Evolutionary conservation across 2,888 invertebrate species (phyloP).

Genomic region (Geophilus truncorum): DNA sequence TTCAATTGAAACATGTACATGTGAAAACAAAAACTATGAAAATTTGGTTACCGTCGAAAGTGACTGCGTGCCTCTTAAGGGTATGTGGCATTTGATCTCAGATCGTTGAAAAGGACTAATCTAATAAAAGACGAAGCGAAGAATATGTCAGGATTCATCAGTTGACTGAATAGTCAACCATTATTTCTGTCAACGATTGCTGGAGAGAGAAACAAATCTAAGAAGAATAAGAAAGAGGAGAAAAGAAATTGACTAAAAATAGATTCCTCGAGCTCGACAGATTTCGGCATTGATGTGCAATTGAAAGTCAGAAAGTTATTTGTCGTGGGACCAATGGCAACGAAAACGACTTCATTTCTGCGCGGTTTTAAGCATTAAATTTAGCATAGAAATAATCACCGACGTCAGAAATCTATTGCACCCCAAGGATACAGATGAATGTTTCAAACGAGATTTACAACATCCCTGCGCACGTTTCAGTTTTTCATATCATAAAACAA

Average conservation of each 20-base stretch:
- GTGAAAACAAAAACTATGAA: conserved; percentile 3
- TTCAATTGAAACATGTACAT: background rate
- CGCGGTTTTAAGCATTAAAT: conserved; percentile 19
- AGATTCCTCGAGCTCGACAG: background rate
- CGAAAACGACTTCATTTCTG: background rate
- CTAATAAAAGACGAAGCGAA: conserved; percentile 5
- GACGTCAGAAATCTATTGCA: conserved; percentile 16
- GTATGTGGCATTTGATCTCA: conserved; percentile 1
- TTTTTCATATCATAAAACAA: background rate
- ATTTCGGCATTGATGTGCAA: background rate
- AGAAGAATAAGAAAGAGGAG: background rate
- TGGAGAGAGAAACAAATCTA: background rate
- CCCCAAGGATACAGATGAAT: background rate
- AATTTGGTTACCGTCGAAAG: background rate
- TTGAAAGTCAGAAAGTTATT: background rate
- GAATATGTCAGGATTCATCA: conserved; percentile 13
- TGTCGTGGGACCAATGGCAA: background rate
- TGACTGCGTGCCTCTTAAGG: conserved; percentile 2
- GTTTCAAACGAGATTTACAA: conserved; percentile 20
- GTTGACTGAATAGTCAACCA: conserved; percentile 13
- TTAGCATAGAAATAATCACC: conserved; percentile 13
- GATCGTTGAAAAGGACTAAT: background rate
- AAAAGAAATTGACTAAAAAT: background rate
- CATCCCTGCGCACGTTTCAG: conserved; percentile 6
- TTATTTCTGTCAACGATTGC: background rate